Evolutionary conservation across 2,888 invertebrate species (phyloP).

Genomic region (Napeogenes inachia): DNA sequence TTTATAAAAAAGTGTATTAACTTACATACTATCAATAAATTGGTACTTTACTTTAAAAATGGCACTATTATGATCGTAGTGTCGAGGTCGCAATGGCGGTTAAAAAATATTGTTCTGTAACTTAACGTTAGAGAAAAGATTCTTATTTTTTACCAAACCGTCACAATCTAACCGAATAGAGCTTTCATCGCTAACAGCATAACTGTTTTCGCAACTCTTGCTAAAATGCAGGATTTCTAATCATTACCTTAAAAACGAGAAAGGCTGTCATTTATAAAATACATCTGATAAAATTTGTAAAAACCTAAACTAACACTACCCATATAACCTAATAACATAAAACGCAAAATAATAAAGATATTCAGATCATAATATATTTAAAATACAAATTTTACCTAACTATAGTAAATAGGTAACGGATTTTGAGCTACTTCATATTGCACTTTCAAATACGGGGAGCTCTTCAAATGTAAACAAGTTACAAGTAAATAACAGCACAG

Average conservation of each 20-base stretch:
- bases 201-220: background rate
- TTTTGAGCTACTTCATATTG: conserved; percentile 61
- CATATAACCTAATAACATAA: conserved; percentile 32
- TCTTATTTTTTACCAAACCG: background rate
- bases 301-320: conserved; percentile 34
- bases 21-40: conserved; percentile 21
- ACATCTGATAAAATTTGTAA: conserved; percentile 3
- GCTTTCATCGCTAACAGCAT: background rate
- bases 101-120: conserved; percentile 2
- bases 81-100: background rate
- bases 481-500: background rate
- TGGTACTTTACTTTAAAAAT: conserved; percentile 12
- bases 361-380: conserved; percentile 48
- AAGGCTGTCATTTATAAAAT: background rate
- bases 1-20: conserved; percentile 27
- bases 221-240: too few relatives aligned
- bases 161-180: conserved; percentile 1
- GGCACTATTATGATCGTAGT: conserved; percentile 9
- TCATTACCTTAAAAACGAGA: too few relatives aligned
- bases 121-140: too few relatives aligned
- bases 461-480: conserved; percentile 1
- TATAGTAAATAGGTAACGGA: conserved; percentile 56
- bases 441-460: conserved; percentile 39
- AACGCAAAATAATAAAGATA: conserved; percentile 32
- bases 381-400: conserved; percentile 44